Evolutionary conservation across 2,888 invertebrate genomes (phyloP), one percentile per base, ranked within the genome.

Genomic region (Phengaris arion): DNA sequence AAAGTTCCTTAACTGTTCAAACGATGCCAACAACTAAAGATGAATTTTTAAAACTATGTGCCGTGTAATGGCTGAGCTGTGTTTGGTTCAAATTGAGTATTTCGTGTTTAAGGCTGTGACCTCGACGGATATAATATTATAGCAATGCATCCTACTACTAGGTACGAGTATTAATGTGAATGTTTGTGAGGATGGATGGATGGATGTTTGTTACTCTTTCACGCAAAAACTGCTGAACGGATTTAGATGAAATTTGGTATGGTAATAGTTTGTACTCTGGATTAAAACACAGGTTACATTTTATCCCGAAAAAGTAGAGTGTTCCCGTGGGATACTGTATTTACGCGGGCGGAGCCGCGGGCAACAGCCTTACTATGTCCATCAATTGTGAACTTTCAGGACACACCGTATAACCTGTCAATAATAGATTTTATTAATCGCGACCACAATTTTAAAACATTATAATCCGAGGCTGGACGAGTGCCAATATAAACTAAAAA

Each of bases 21-120:
- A 64, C 64, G 64, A 35, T 12, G 64, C 35, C 64, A 64, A 64
- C 64, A 64, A 45, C 64, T 59, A 13, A 35, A 35, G 64, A 64
- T 64, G 64, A 64, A 64, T 64, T 64, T 64, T 64, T 64, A 64
- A 64, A 64, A 64, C 64, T 45, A 64, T 64, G 64, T 45, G 64
- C 13, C 64, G 35, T 35, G 64, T 45, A 45, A 64, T 45, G 64
- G 64, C 64, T 12, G 12, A 35, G 9, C 6, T 45, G 64, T 64
- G 64, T 35, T 64, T 45, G 12, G 12, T 5, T 35, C 35, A 35
- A 64, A 64, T 64, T 64, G 64, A 45, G 64, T 13, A 64, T 35
- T 64, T 64, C 64, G 35, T 64, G 64, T 45, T 13, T 64, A 2
- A 52, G 10, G 9, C 8, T 9, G 35, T 13, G 13, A 45, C 64